These are phyloP conservation scores for Equus przewalskii DNA, from an alignment of 2,113 vertebrate genomes.

Conservation along the genomic window DNA sequence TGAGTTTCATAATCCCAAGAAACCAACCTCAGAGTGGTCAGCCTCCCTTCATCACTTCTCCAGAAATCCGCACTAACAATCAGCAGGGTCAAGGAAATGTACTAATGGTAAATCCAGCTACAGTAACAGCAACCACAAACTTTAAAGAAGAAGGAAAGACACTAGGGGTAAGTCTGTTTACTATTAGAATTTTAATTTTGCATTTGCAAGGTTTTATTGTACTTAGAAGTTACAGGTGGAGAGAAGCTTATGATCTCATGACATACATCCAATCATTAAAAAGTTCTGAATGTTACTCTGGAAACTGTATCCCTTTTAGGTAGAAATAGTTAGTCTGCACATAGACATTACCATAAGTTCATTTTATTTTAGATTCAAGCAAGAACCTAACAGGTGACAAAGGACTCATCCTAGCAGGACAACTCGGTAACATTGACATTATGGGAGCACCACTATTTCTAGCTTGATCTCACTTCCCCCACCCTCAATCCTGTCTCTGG, in stretches of 20 bases:
- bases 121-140: accelerated
- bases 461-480: background rate
- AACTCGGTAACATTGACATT: background rate
- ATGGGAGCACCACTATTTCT: background rate
- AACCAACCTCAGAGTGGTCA: background rate
- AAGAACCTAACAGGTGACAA: background rate
- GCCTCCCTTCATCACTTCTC: background rate
- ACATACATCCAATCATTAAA: background rate
- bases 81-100: background rate
- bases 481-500: background rate
- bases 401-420: background rate
- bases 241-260: background rate
- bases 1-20: background rate
- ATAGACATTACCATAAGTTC: background rate
- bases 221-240: background rate
- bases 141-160: background rate
- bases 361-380: background rate
- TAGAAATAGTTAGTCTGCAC: background rate
- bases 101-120: background rate
- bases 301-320: background rate
- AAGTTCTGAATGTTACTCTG: background rate
- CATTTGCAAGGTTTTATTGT: background rate
- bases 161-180: constrained; percentile 56
- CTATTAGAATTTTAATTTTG: background rate
- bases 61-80: background rate